Conservation (phyloP, 2,797 vertebrate genomes). For the Phrynocephalus guinanensis region DNA sequence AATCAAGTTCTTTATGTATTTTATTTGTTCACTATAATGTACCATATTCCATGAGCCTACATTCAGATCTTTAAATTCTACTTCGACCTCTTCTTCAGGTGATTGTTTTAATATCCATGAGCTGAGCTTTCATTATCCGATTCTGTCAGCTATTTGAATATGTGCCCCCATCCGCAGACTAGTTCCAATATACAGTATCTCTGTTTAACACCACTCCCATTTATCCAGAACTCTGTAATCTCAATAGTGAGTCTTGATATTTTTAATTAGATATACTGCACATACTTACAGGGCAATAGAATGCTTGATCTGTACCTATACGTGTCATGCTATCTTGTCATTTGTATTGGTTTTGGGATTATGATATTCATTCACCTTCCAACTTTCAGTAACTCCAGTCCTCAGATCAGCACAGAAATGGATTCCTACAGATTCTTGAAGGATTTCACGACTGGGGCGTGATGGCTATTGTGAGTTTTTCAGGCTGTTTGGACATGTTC, state of each 20-base stretch:
- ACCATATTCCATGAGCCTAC: neutral
- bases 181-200: too few species aligned
- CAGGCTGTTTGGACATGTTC: too few species aligned
- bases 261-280: neutral
- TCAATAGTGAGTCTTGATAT: neutral
- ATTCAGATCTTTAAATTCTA: constrained; percentile 5
- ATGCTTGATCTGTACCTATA: too few species aligned
- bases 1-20: constrained; percentile 5
- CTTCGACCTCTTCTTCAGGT: constrained; percentile 21
- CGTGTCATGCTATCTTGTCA: too few species aligned
- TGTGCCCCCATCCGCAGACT: neutral
- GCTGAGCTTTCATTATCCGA: neutral
- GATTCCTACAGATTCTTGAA: too few species aligned
- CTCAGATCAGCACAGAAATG: too few species aligned
- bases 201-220: constrained; percentile 1
- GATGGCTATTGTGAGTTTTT: too few species aligned
- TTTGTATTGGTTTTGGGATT: too few species aligned
- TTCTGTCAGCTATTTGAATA: neutral
- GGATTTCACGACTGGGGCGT: too few species aligned
- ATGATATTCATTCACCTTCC: too few species aligned
- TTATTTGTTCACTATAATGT: constrained; percentile 44
- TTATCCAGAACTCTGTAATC: neutral
- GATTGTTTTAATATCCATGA: neutral
- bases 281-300: neutral
- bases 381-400: too few species aligned